Evolutionary conservation across 2,888 invertebrate species (phyloP).

Genomic region (Torymus aiolomorphi): DNA sequence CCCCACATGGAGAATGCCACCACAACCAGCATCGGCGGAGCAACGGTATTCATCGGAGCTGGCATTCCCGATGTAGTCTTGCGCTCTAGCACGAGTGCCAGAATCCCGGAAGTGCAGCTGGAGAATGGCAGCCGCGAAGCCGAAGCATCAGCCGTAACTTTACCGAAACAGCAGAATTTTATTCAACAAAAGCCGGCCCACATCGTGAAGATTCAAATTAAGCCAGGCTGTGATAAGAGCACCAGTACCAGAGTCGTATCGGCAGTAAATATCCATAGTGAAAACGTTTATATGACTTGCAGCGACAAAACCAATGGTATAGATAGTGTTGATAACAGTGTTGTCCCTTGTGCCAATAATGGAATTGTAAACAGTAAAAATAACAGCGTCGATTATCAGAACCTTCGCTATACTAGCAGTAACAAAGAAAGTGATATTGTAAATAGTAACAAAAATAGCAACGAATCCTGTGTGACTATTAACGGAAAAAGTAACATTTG

Average conservation of each 20-base stretch:
- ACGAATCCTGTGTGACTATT: slow-evolving; percentile 47
- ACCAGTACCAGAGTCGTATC: slow-evolving; percentile 66
- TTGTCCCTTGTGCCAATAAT: not conserved
- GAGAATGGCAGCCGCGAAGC: slow-evolving; percentile 63
- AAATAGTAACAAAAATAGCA: not conserved
- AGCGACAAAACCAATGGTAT: not conserved
- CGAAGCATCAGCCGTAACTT: slow-evolving; percentile 55
- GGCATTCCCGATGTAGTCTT: slow-evolving; percentile 63
- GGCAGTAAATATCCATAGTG: slow-evolving; percentile 54
- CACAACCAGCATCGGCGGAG: slow-evolving; percentile 62
- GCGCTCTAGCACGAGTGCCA: slow-evolving; percentile 36
- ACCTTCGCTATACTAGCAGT: not conserved
- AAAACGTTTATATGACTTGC: not conserved
- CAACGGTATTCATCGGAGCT: slow-evolving; percentile 77
- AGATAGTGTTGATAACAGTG: not conserved
- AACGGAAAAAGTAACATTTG: not conserved
- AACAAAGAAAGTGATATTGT: not conserved
- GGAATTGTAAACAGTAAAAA: not conserved
- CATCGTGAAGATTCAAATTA: slow-evolving; percentile 85
- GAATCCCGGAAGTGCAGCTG: slow-evolving; percentile 69
- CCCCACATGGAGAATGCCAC: slow-evolving; percentile 19
- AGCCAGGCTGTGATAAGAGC: slow-evolving; percentile 77
- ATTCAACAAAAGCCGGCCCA: slow-evolving; percentile 70
- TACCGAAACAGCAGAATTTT: slow-evolving; percentile 37
- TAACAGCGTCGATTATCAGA: slow-evolving; percentile 17